Evolutionary conservation across 1,140 invertebrate genomes (phyloP).

Genomic region (Bombus picipes): DNA sequence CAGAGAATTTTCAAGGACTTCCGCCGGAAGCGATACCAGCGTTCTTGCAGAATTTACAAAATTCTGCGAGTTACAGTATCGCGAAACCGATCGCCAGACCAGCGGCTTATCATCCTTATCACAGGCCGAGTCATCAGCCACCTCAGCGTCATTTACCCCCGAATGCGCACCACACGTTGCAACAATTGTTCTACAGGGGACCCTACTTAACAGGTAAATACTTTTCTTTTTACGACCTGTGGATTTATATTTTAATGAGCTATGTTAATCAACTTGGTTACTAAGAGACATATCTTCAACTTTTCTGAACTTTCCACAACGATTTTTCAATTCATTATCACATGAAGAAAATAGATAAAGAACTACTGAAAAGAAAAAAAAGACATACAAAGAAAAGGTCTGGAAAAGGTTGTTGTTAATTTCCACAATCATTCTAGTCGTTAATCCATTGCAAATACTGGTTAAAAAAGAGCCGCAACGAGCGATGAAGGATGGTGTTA

Average conservation of each 20-base stretch:
- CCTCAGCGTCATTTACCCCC: constrained; percentile 80
- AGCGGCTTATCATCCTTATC: constrained; percentile 81
- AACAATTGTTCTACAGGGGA: constrained; percentile 82
- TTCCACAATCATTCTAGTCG: not conserved
- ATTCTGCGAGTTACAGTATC: constrained; percentile 80
- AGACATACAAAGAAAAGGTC: not conserved
- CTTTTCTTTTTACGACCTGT: not conserved
- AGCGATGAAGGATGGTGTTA: not conserved
- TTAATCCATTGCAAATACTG: not conserved
- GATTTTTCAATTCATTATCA: not conserved
- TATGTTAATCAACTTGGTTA: too few relatives aligned
- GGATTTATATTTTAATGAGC: not conserved
- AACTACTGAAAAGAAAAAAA: not conserved
- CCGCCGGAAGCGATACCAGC: constrained; percentile 78
- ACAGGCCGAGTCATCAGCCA: constrained; percentile 80
- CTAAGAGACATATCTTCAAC: not conserved
- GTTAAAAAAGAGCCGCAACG: not conserved
- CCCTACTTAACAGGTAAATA: constrained; percentile 83
- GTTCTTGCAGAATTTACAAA: constrained; percentile 80
- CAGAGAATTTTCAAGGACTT: constrained; percentile 80
- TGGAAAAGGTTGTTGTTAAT: not conserved
- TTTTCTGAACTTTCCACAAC: not conserved
- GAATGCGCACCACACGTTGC: constrained; percentile 82
- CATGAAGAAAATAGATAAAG: not conserved
- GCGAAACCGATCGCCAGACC: constrained; percentile 84